These are phyloP conservation scores for Wiebesia pumilae DNA, from an alignment of 1,140 invertebrate genomes.

Conservation along the genomic window DNA sequence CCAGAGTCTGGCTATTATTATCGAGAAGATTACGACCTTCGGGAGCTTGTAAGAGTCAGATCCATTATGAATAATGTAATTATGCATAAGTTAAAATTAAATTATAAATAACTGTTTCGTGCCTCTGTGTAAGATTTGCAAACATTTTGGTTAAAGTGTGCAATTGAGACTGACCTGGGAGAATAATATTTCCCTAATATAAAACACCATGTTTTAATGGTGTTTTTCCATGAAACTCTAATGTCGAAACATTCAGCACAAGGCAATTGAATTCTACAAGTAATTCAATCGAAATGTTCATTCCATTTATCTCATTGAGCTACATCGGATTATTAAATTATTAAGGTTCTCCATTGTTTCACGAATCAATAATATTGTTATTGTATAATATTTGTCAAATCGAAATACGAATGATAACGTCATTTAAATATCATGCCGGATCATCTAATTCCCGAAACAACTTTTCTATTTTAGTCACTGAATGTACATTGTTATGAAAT, in stretches of 20 bases:
- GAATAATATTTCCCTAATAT: no score
- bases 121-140: neutral
- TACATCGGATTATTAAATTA: neutral
- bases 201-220: no score
- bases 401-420: neutral
- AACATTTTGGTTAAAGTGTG: neutral
- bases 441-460: neutral
- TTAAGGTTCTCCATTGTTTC: neutral
- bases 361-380: neutral
- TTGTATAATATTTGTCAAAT: neutral
- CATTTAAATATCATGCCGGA: neutral
- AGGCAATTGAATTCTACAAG: neutral
- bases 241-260: neutral
- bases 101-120: neutral
- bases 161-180: neutral
- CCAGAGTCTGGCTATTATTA: constrained; percentile 39
- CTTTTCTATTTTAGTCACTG: no score
- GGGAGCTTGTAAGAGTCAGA: constrained; percentile 4
- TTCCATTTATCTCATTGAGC: neutral
- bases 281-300: neutral
- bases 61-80: constrained; percentile 38
- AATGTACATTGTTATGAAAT: no score
- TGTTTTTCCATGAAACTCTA: no score
- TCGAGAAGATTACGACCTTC: constrained; percentile 32
- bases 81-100: neutral